These are phyloP conservation scores for Aphaenogaster rudis DNA, from an alignment of 1,140 invertebrate genomes.

Conservation along the genomic window DNA sequence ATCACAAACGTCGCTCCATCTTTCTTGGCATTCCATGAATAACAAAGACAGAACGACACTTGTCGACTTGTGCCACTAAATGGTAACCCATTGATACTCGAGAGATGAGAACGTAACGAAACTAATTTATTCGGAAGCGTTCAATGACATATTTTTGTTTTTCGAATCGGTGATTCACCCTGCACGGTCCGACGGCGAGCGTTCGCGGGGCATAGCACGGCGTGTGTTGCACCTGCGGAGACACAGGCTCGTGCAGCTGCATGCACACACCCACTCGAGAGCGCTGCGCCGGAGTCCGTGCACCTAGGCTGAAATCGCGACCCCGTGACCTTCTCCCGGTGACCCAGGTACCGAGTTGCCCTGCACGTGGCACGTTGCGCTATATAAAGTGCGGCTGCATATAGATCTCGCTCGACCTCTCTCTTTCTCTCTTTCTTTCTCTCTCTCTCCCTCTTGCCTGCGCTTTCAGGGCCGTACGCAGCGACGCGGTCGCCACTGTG, in stretches of 20 bases:
- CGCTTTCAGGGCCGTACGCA: conserved; percentile 68
- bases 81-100: neutral
- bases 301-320: conserved; percentile 73
- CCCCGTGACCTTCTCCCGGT: conserved; percentile 78
- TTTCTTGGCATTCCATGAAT: too few relatives aligned
- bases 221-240: conserved; percentile 55
- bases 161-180: conserved; percentile 7
- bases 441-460: conserved; percentile 1
- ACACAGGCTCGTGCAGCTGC: conserved; percentile 21
- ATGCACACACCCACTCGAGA: conserved; percentile 62
- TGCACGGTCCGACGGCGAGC: too few relatives aligned
- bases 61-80: too few relatives aligned
- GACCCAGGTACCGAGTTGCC: conserved; percentile 76
- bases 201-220: neutral
- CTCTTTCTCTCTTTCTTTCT: conserved; percentile 35
- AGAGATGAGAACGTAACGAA: neutral
- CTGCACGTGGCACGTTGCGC: conserved; percentile 65
- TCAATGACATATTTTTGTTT: neutral
- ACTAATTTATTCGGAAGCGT: neutral
- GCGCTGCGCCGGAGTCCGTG: conserved; percentile 45
- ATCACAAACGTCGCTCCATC: too few relatives aligned
- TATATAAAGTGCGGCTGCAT: conserved; percentile 78
- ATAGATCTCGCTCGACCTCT: conserved; percentile 68
- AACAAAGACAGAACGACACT: too few relatives aligned
- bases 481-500: conserved; percentile 34